These are phyloP conservation scores for Gymnoscopelus microlampas DNA, from an alignment of 2,797 vertebrate species.

Conservation along the genomic window DNA sequence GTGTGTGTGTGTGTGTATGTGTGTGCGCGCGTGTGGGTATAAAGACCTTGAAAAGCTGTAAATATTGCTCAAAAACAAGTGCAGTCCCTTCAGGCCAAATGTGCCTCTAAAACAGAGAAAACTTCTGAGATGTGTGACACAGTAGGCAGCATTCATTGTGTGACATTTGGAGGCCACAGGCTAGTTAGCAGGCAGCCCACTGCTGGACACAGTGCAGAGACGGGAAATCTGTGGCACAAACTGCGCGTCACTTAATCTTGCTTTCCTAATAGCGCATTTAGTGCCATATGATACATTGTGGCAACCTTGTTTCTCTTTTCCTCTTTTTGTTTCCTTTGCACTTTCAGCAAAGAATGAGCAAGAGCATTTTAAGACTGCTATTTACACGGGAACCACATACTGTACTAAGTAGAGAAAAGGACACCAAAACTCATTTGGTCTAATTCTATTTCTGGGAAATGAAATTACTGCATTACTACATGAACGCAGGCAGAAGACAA, in stretches of 20 bases:
- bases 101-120: slow-evolving; percentile 2
- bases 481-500: no score
- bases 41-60: neutral
- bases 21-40: neutral
- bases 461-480: neutral
- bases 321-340: slow-evolving; percentile 13
- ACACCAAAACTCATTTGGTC: neutral
- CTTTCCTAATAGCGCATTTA: no score
- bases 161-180: no score
- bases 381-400: neutral
- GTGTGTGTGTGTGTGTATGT: neutral
- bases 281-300: neutral
- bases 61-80: slow-evolving; percentile 37
- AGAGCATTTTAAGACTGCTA: no score
- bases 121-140: no score
- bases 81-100: slow-evolving; percentile 25
- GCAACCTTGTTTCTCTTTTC: slow-evolving; percentile 35
- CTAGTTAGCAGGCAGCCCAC: no score
- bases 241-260: no score
- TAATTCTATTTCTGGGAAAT: neutral
- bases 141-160: no score
- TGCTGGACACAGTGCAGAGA: neutral
- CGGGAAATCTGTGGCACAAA: neutral
- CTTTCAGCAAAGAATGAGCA: neutral
- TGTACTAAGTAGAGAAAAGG: neutral